These are phyloP conservation scores for Mesitornis unicolor DNA, from an alignment of 2,113 vertebrate species.

Conservation along the genomic window DNA sequence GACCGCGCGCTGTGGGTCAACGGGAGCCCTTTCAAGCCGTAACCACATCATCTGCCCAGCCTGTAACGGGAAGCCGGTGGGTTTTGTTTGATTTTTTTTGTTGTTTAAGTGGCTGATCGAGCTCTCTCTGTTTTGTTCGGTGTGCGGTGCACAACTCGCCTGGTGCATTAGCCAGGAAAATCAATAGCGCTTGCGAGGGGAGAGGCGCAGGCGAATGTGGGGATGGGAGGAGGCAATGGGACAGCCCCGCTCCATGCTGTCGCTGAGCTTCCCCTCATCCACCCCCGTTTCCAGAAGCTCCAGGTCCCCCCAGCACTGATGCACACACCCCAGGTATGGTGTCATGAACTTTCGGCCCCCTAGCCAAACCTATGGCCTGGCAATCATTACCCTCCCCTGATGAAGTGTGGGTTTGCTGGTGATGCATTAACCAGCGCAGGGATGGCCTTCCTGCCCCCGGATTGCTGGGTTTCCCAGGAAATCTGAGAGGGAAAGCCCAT, in stretches of 20 bases:
- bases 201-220: not conserved
- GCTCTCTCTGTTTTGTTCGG: not conserved
- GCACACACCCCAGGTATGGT: not conserved
- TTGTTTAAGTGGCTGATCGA: not conserved
- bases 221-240: not conserved
- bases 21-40: not conserved
- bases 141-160: not conserved
- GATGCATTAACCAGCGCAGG: not conserved
- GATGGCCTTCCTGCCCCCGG: not conserved
- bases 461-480: not conserved
- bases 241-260: too few relatives aligned
- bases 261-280: too few relatives aligned
- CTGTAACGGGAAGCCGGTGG: not conserved
- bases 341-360: not conserved
- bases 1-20: not conserved
- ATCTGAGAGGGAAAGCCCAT: not conserved
- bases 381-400: not conserved
- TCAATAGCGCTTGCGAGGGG: constrained; percentile 16
- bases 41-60: not conserved
- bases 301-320: too few relatives aligned
- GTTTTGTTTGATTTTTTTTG: not conserved
- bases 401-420: not conserved
- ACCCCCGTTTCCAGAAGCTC: too few relatives aligned
- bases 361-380: not conserved
- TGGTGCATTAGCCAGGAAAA: constrained; percentile 41